Evolutionary conservation across 2,113 vertebrate genomes (phyloP).

Genomic region (Trachemys scripta): DNA sequence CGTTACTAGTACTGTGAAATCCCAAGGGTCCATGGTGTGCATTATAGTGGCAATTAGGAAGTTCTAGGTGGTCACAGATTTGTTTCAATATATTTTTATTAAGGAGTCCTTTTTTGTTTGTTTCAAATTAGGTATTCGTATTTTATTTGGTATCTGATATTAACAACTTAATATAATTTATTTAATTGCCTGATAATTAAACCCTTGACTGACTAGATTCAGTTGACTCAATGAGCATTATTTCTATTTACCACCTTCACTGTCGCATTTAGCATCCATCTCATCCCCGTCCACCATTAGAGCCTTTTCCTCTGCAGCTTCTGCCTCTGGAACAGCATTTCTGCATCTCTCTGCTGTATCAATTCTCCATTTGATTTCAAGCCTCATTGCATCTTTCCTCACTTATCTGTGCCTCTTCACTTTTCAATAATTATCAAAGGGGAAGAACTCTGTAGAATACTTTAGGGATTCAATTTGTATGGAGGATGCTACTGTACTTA

Average conservation of each 20-base stretch:
- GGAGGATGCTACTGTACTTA: background rate
- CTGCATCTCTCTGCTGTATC: background rate
- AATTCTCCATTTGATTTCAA: background rate
- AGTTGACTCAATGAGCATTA: background rate
- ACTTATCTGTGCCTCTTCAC: background rate
- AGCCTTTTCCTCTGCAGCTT: background rate
- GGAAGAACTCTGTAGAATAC: background rate
- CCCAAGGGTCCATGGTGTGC: background rate
- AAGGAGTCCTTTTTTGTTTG: background rate
- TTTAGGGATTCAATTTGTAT: background rate
- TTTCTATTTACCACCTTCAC: constrained; percentile 1
- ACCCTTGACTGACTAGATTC: background rate
- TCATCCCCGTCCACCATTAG: background rate
- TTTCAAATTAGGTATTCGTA: background rate
- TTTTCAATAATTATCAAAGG: background rate
- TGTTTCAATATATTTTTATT: background rate
- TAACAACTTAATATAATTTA: constrained; percentile 3
- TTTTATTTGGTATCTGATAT: constrained; percentile 2
- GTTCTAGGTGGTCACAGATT: background rate
- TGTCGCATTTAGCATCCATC: background rate
- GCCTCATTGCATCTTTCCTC: background rate
- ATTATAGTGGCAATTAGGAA: background rate
- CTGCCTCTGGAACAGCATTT: rapidly evolving
- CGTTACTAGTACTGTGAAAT: background rate
- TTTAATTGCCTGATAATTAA: constrained; percentile 1